A percentile compares a stretch with the other conserved stretches of the same genome.
phyloP scores from a whole-genome alignment of 2,888 invertebrate species.

The Drosophila melanosoma region DNA sequence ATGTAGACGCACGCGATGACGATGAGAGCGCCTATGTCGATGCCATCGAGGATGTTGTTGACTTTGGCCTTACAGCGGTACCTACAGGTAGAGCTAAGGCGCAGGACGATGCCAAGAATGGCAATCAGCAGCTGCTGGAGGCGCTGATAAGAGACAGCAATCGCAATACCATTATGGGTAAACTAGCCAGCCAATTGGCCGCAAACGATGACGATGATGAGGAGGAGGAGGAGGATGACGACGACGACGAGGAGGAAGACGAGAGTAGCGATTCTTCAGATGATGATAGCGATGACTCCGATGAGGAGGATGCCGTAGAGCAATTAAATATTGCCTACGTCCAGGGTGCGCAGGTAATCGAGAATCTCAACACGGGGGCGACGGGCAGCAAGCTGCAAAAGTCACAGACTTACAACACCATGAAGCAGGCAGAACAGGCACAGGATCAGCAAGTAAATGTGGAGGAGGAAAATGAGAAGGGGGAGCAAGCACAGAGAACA shows the following conservation, averaged over 20 bases:
- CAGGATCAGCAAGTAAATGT: slow-evolving; percentile 8
- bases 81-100: slow-evolving; percentile 36
- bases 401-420: slow-evolving; percentile 81
- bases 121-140: slow-evolving; percentile 80
- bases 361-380: slow-evolving; percentile 83
- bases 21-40: slow-evolving; percentile 72
- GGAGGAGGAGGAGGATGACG: slow-evolving; percentile 73
- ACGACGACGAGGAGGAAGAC: slow-evolving; percentile 70
- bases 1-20: slow-evolving; percentile 67
- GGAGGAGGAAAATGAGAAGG: slow-evolving; percentile 15
- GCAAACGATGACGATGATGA: slow-evolving; percentile 54
- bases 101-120: slow-evolving; percentile 74
- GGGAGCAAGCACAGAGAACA: slow-evolving; percentile 1
- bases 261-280: slow-evolving; percentile 73
- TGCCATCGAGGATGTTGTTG: slow-evolving; percentile 73
- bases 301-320: slow-evolving; percentile 69
- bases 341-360: slow-evolving; percentile 84
- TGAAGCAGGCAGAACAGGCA: slow-evolving; percentile 66
- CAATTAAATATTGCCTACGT: slow-evolving; percentile 77
- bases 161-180: slow-evolving; percentile 77
- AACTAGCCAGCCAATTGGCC: slow-evolving; percentile 67
- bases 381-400: slow-evolving; percentile 76
- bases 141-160: slow-evolving; percentile 81
- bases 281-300: slow-evolving; percentile 73
- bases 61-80: slow-evolving; percentile 57